Base-by-base conservation (phyloP, 2,113 vertebrate species). In the Axis porcinus region DNA sequence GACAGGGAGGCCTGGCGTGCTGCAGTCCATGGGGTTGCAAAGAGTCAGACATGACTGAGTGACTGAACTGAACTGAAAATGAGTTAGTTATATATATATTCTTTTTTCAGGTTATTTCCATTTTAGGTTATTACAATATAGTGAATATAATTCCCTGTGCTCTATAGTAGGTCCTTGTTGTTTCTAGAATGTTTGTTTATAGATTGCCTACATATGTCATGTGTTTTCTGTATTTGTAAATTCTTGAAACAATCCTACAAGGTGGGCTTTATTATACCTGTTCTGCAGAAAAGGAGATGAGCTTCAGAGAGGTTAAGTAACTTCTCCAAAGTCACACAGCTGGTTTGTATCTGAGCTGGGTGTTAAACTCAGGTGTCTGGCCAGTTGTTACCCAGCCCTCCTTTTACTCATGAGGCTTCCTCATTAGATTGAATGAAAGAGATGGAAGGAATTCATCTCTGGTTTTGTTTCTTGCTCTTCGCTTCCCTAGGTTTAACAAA, bases 381-480 rank as follows among this genome's bases (percentile, higher is more conserved):
- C 54, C 10, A 43, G 12, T 78, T 55, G 87, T 36, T 88, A 33
- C 5, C 7, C 52, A 74, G 50, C 1, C 15, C 17, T 50, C 14
- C 47, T 85, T 91, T 74, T 33, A 52, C 62, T 97, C 23, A 3
- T 64, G 79, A 94, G 47, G 45, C 17, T 89, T 97, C 54, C 36
- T 92, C 16, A 60, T 30, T 90, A 70, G 64, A 81, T 9, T 87
- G 52, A 95, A 64, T 54, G 45, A 74, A 94, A 79, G 57, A 89
- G 11, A 45, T 52, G 33, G 64, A 90, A 17, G 52, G 43, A 79
- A 74, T 88, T 93, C 90, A 45, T 55, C 23, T 96, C 74, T 91
- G 21, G 7, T 76, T 97, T 93, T 95, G 33, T 89, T 92, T 90
- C 89, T 96, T 97, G 50, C 1, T 55, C 55, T 93, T 96, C 55